phyloP scores from a whole-genome alignment of 2,113 vertebrate genomes.

The Gyps fulvus region DNA sequence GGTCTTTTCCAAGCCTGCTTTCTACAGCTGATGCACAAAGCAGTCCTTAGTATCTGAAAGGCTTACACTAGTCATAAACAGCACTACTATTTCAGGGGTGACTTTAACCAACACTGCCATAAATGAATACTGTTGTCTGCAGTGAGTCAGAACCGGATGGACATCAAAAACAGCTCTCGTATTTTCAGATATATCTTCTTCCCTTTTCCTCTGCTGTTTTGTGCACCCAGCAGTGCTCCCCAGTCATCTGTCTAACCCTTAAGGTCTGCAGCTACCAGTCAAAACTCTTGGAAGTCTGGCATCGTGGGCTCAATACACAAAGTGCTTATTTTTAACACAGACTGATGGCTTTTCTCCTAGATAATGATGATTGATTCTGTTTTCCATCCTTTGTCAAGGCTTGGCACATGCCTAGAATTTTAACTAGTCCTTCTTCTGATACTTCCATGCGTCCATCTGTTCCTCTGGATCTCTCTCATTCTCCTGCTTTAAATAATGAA shows the following conservation, averaged over 20 bases:
- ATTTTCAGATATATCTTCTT: background rate
- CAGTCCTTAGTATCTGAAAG: background rate
- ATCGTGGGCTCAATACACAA: background rate
- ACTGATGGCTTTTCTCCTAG: conserved; percentile 40
- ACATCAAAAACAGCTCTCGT: background rate
- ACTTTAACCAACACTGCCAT: background rate
- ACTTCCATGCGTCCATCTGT: conserved; percentile 38
- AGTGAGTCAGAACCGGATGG: background rate
- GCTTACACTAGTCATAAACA: background rate
- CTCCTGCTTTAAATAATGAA: conserved; percentile 60
- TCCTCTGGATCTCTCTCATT: conserved; percentile 40
- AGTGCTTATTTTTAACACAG: conserved; percentile 49
- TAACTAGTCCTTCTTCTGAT: conserved; percentile 39
- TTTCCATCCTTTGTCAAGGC: conserved; percentile 59
- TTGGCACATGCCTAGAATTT: conserved; percentile 46
- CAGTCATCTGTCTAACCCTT: background rate
- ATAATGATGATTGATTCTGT: conserved; percentile 62
- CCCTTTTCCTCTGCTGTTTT: background rate
- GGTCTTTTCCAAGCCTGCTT: background rate
- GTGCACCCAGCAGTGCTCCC: background rate
- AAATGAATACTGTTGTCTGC: background rate
- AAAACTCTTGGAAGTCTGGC: background rate
- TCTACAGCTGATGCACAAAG: background rate
- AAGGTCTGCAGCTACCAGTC: background rate
- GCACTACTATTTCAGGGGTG: background rate